Evolutionary conservation across 53 echinoderm and acorn worm genomes (phyloP).

Genomic region (Echinometra lucunter): DNA sequence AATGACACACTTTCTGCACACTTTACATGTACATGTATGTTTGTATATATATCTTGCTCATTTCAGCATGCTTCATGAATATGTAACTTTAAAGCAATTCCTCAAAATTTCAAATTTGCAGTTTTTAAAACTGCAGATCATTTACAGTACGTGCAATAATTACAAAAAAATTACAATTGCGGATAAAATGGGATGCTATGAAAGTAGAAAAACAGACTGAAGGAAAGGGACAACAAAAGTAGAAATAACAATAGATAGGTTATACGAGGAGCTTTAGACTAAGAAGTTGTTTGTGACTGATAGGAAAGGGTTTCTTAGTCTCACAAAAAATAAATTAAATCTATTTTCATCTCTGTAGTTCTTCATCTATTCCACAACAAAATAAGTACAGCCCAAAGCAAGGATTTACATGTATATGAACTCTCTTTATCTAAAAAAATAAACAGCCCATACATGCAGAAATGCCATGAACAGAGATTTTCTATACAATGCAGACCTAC

Average conservation of each 20-base stretch:
- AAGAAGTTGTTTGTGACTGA: background rate
- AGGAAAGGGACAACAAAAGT: too few relatives aligned
- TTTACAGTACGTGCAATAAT: too few relatives aligned
- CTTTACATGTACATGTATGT: too few relatives aligned
- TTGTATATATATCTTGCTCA: background rate
- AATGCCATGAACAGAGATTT: too few relatives aligned
- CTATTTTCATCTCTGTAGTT: background rate
- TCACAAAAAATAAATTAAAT: background rate
- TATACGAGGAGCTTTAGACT: background rate
- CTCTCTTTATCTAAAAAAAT: background rate
- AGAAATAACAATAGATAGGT: background rate
- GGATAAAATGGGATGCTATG: too few relatives aligned
- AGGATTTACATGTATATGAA: background rate
- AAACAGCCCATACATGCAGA: background rate
- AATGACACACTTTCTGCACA: too few relatives aligned
- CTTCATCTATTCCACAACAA: background rate
- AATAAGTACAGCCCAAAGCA: background rate
- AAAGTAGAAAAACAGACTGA: too few relatives aligned
- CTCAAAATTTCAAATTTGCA: too few relatives aligned
- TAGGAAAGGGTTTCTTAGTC: background rate
- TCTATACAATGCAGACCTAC: too few relatives aligned
- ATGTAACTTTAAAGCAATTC: too few relatives aligned
- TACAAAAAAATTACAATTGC: too few relatives aligned
- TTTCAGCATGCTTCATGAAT: background rate
- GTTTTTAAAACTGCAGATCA: too few relatives aligned